phyloP scores from a whole-genome alignment of 2,888 invertebrate species.

The Campoletis raptor region DNA sequence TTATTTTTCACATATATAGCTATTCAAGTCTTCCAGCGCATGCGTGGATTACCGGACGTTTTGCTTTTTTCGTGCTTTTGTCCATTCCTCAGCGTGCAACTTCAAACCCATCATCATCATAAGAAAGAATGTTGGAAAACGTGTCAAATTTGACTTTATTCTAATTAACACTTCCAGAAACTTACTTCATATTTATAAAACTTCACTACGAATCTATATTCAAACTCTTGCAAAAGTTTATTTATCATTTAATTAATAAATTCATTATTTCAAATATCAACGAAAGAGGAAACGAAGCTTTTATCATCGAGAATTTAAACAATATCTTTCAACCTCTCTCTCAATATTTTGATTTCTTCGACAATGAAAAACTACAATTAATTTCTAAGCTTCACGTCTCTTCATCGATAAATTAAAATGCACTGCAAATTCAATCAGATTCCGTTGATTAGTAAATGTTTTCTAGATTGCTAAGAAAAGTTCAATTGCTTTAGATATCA shows the following conservation, averaged over 20 bases:
- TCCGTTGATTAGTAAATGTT: background rate
- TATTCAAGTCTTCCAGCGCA: constrained; percentile 40
- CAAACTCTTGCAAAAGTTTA: background rate
- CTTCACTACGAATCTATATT: background rate
- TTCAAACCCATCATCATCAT: constrained; percentile 71
- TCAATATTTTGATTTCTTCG: background rate
- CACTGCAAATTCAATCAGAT: background rate
- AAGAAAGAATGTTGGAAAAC: constrained; percentile 81
- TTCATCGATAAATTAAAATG: background rate
- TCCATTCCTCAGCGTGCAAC: constrained; percentile 69
- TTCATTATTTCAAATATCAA: background rate
- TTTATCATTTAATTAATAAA: background rate
- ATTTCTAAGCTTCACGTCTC: background rate
- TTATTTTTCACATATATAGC: constrained; percentile 14
- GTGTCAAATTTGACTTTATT: constrained; percentile 79
- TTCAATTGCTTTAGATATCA: background rate
- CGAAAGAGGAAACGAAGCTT: background rate
- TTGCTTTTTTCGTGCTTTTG: constrained; percentile 57
- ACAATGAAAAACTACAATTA: background rate
- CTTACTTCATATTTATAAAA: background rate
- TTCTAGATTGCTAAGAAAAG: background rate
- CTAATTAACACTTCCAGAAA: background rate
- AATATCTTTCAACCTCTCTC: background rate
- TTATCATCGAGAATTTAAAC: background rate
- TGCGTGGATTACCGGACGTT: constrained; percentile 65